Evolutionary conservation across 2,888 invertebrate species (phyloP), one percentile per base, ranked within the genome.

Genomic region (Drosophila niveifrons): DNA sequence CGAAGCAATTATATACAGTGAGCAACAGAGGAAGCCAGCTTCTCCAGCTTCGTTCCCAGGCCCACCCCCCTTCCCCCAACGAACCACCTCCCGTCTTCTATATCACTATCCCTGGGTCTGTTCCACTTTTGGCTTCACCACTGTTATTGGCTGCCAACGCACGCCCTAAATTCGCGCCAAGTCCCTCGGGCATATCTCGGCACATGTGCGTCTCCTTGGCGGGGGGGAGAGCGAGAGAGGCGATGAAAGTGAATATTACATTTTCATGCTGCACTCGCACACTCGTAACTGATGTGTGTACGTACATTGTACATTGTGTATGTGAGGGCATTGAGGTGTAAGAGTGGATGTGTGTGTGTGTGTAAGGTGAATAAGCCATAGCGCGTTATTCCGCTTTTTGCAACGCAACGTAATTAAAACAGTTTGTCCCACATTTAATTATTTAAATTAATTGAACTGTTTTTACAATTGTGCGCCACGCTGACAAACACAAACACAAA

Each of bases 401-500:
- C 44, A 18, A 61, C 52, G 75, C 82, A 78, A 78, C 78, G 75
- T 84, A 87, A 87, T 84, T 84, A 84, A 87, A 87, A 82, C 84
- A 76, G 82, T 87, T 84, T 81, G 84, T 58, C 71, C 72, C 81
- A 79, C 82, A 77, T 85, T 82, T 85, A 82, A 85, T 85, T 88
- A 87, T 85, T 85, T 87, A 87, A 87, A 87, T 80, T 82, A 87
- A 87, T 85, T 87, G 82, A 85, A 87, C 74, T 85, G 88, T 85
- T 85, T 88, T 88, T 79, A 81, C 81, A 85, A 82, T 77, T 82
- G 73, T 53, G 56, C 63, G 29, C 46, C 13, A 13, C 39, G 39
- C 53, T 48, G 31, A 62, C 50, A 52, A 9, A 28, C 41, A 57
- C 15, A 17, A 46, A 55, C 17, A 39, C 53, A 23, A 23, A 4